These are phyloP conservation scores for Psittacula derbiana DNA, from an alignment of 2,797 vertebrate genomes.

Conservation along the genomic window DNA sequence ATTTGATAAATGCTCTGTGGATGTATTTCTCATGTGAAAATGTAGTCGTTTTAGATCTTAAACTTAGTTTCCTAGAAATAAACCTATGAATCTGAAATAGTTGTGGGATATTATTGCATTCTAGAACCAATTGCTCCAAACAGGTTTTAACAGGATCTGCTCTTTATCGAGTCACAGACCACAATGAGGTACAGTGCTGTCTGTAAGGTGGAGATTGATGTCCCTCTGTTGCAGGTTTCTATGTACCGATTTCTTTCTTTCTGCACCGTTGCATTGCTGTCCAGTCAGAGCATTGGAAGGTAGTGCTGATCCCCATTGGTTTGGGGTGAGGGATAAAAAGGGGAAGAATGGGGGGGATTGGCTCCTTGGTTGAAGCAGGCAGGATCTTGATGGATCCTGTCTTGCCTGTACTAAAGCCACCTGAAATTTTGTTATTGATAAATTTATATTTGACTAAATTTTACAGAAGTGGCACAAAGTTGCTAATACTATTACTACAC, in stretches of 20 bases:
- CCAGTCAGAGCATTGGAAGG: not conserved
- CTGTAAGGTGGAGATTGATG: not conserved
- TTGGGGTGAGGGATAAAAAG: not conserved
- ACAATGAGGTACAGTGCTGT: not conserved
- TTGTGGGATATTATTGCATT: not conserved
- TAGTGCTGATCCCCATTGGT: fast-evolving
- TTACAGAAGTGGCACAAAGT: not conserved
- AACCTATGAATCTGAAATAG: not conserved
- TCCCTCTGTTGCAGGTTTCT: not conserved
- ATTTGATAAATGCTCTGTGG: not conserved
- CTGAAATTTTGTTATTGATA: not conserved
- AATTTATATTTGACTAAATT: not conserved
- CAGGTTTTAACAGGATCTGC: not conserved
- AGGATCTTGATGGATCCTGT: not conserved
- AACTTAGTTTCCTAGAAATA: not conserved
- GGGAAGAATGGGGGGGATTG: not conserved
- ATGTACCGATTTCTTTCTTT: fast-evolving
- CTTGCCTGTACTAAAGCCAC: not conserved
- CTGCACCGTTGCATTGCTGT: not conserved
- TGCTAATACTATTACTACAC: not conserved
- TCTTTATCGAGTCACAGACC: not conserved
- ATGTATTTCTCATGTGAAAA: not conserved
- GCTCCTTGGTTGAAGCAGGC: not conserved
- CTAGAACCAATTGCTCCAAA: not conserved
- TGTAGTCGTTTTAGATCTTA: not conserved